Base-by-base conservation (phyloP, 2,888 invertebrate genomes). In the Xanthorhoe designata region DNA sequence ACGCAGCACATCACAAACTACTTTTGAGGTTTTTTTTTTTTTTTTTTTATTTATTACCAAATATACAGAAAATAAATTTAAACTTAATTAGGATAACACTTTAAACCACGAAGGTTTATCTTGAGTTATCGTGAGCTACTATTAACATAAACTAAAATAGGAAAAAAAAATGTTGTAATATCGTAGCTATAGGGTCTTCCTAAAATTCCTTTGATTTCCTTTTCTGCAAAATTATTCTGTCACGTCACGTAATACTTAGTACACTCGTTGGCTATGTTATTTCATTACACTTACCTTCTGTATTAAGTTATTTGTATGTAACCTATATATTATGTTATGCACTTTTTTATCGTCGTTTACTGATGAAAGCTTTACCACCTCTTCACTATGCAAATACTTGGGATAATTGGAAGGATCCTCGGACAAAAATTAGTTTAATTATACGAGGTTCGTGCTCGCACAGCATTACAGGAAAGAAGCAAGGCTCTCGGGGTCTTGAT, bases 391-490 rank as follows among this genome's bases (percentile, higher is more conserved):
- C 8, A 17, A 47, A 17, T 47, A 47, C 24, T 24, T 13, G 42
- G 3, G 5, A 13, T 42, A 18, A 51, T 51, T 51, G 10, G 8
- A 6, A 38, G 18, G 18, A 55, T 18, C 38, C 35, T 8, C 35
- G 42, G 13, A 18, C 18, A 32, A 42, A 42, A 18, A 29, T n/a
- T 18, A 32, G 29, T 29, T 45, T 42, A 17, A 61, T 49, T 61
- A 61, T 7, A 17, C 50, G 18, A 57, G 51, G 52, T 57, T 52
- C 52, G 50, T 52, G 54, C 52, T 15, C 51, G 18, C 42, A 60
- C 2, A 52, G 1, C 51, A 66, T 51, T 35, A 69, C 70, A 77
- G 79, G 79, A 79, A 77, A 69, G 70, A 59, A 53, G 52, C 80
- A 75, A 78, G 78, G 74, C 61, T 72, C 61, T 60, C 17, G n/a